A percentile compares a stretch with the other conserved stretches of the same genome.
Conservation (phyloP, 2,797 vertebrate species). For the Buphagus erythrorhynchus region DNA sequence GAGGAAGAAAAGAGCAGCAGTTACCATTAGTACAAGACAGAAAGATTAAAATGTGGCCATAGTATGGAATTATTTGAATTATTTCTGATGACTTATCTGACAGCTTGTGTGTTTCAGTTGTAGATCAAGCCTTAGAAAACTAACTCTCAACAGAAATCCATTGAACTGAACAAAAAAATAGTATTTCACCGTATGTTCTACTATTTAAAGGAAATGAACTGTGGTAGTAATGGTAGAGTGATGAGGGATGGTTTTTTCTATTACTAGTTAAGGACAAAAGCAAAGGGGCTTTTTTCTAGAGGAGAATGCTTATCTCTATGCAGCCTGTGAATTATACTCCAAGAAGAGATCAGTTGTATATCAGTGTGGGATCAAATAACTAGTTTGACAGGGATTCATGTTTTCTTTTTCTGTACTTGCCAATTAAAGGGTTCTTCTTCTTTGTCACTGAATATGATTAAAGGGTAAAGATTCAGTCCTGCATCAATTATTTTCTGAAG, state of each 20-base stretch:
- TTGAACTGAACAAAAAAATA: background rate
- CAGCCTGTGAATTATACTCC: background rate
- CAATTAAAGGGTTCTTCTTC: conserved; percentile 3
- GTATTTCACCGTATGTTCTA: background rate
- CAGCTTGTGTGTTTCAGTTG: background rate
- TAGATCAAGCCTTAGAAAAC: background rate
- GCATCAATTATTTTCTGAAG: background rate
- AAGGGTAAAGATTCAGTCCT: background rate
- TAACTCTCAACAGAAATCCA: background rate
- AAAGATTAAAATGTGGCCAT: conserved; percentile 12
- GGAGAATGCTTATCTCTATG: background rate
- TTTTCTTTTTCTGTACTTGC: background rate
- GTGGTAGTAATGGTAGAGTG: background rate
- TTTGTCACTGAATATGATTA: background rate
- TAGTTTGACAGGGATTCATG: conserved; percentile 27
- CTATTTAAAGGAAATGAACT: background rate
- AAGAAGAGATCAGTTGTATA: conserved; percentile 34
- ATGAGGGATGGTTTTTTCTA: background rate
- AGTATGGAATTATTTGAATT: background rate
- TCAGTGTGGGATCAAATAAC: conserved; percentile 21
- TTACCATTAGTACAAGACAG: background rate
- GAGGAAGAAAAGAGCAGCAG: conserved; percentile 2
- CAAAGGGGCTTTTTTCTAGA: background rate
- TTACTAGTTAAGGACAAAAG: background rate
- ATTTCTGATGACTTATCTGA: conserved; percentile 22